These are phyloP conservation scores for Aphis gossypii DNA, from an alignment of 1,140 invertebrate species.

Conservation along the genomic window DNA sequence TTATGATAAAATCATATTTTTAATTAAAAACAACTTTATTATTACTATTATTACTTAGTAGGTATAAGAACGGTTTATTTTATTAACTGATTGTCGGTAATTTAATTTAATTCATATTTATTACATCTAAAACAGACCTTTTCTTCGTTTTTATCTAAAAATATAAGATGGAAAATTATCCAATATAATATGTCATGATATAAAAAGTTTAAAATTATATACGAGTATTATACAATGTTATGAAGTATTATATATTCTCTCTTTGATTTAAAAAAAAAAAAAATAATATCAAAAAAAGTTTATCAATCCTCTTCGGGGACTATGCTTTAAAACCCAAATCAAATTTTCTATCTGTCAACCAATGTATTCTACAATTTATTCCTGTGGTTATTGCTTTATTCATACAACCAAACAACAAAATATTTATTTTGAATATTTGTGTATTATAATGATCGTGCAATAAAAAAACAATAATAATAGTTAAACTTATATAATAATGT, in stretches of 20 bases:
- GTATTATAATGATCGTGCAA: not conserved
- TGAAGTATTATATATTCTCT: not conserved
- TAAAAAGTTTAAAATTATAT: not conserved
- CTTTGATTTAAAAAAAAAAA: not conserved
- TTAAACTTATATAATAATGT: not conserved
- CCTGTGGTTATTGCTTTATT: not conserved
- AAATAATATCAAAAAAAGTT: not conserved
- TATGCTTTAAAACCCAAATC: not conserved
- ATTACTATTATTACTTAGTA: too few species aligned
- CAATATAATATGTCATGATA: not conserved
- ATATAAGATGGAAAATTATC: not conserved
- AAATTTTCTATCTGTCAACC: constrained; percentile 1
- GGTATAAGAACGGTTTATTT: too few species aligned
- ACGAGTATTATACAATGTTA: not conserved
- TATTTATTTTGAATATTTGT: not conserved
- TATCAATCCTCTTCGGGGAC: not conserved
- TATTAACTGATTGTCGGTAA: too few species aligned
- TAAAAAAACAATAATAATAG: not conserved
- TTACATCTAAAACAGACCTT: not conserved
- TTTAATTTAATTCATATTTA: too few species aligned
- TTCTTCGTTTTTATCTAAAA: not conserved
- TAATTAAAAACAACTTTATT: too few species aligned
- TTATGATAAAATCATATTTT: too few species aligned
- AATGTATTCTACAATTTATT: constrained; percentile 5
- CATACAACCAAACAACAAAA: not conserved